Base-by-base conservation (phyloP, 2,888 invertebrate genomes). In the Limenitis camilla region DNA sequence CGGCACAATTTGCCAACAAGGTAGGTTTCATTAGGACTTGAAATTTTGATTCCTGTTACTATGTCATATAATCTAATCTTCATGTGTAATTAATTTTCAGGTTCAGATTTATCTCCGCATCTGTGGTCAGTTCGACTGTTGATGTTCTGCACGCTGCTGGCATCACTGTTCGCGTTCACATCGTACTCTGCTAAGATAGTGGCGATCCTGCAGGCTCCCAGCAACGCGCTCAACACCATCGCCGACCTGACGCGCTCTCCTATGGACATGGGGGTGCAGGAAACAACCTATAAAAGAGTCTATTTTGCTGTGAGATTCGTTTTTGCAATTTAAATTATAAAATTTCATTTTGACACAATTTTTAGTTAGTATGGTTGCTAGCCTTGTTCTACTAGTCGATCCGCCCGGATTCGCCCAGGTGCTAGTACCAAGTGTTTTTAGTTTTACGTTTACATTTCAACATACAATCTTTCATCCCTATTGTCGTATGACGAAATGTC, bases 121-220 rank as follows among this genome's bases (percentile, higher is more conserved):
- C 78, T 88, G 63, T 63, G 78, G 41, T 89, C 90, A 2, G 86
- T 83, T 0, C 83, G 91, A 6, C 71, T 90, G 55, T 84, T 89
- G 43, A 84, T 91, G 61, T 88, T 91, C 60, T 83, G 85, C 49
- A 82, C 89, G 44, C 83, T 90, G 61, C 71, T 90, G 44, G 75
- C 89, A 1, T 81, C 90, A 0, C 70, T 91, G 42, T 91, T 91
- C 71, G 69, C 89, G 31, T 91, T 90, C 68, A 91, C 91, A 4
- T 89, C 91, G 1, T 91, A 90, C 72, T 90, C 91, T n/a, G 91
- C 91, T 27, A 91, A 90, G 74, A 89, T 91, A 59, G 91, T 91
- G 58, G 89, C 90, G 9, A 76, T 91, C 54, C 75, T 91, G 60
- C 91, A 91, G 73, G 87, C 89, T 60, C 90, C 91, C n/a, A 90